Percentiles rank a stretch among this genome's conserved stretches.
phyloP scores from a whole-genome alignment of 2,113 vertebrate species.

The Redunca redunca region DNA sequence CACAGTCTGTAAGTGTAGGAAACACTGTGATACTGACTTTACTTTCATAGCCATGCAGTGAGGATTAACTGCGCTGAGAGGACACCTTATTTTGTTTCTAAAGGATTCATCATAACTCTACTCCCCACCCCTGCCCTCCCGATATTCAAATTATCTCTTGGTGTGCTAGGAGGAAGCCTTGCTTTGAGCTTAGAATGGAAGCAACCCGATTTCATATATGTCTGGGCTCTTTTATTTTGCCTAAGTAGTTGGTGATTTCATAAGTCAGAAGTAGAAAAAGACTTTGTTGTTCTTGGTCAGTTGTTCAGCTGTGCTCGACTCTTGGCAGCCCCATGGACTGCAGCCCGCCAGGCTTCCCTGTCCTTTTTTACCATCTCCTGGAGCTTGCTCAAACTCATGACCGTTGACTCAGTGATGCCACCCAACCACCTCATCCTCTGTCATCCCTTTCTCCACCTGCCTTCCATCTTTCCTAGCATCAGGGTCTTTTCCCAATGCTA shows the following conservation, averaged over 20 bases:
- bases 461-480: background rate
- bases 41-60: background rate
- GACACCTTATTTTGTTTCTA: background rate
- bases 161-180: background rate
- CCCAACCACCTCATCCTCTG: background rate
- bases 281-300: background rate
- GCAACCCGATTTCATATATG: background rate
- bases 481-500: background rate
- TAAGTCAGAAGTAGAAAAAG: background rate
- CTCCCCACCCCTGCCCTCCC: no score
- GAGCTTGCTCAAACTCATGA: background rate
- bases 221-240: background rate
- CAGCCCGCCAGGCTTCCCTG: background rate
- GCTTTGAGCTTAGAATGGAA: background rate
- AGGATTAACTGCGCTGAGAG: background rate
- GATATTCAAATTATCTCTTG: background rate
- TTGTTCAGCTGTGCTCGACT: background rate
- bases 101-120: background rate
- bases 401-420: background rate
- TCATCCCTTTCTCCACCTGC: background rate
- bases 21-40: background rate
- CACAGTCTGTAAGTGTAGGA: background rate
- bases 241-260: background rate
- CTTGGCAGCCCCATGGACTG: background rate
- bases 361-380: background rate